Base-by-base conservation (phyloP, 2,797 vertebrate species). In the Chaunax sp. region DNA sequence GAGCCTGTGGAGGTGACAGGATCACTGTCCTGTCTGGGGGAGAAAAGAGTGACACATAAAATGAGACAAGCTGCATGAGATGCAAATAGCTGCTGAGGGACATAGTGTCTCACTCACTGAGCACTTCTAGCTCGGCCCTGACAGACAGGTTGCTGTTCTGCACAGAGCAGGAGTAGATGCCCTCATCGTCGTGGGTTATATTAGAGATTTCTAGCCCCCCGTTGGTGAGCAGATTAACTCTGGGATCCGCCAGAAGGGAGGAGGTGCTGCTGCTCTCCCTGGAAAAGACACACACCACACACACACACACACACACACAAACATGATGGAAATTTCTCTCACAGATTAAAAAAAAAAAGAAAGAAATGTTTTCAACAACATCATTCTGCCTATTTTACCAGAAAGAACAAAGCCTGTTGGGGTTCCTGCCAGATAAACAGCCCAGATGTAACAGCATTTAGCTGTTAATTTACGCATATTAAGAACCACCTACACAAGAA, bases 1-100 rank as follows among this genome's bases (percentile, higher is more conserved):
- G 72, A 14, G 71, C 80, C 40, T 76, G 75, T 1, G 95, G 95
- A 1, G 92, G 90, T 10, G 88, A 87, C 35, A 89, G 78, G 68
- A 98, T 96, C 80, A 89, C 82, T 23, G 96, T 98, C 75, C 92
- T 94, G 81, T 94, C 96, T 98, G 78, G 54, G 63, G 49, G 38
- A 53, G 64, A 72, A 68, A 71, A 26, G 37, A 71, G 20, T 26
- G 46, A 67, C 53, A 58, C 46, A 51, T 15, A 49, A 19, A 33
- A 41, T 58, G 30, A 67, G 26, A 40, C 47, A 52, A 61, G 51
- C 51, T 47, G 40, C 30, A 58, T 15, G 28, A 72, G 38, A 68
- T 45, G 0, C 41, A 66, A 75, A 69, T 57, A 20, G 58, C 19
- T 70, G 54, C 52, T 59, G 38, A 14, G 51, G 23, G 57, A 62